Evolutionary conservation across 2,113 vertebrate species (phyloP), one percentile per base, ranked within the genome.

Genomic region (Podilymbus podiceps): DNA sequence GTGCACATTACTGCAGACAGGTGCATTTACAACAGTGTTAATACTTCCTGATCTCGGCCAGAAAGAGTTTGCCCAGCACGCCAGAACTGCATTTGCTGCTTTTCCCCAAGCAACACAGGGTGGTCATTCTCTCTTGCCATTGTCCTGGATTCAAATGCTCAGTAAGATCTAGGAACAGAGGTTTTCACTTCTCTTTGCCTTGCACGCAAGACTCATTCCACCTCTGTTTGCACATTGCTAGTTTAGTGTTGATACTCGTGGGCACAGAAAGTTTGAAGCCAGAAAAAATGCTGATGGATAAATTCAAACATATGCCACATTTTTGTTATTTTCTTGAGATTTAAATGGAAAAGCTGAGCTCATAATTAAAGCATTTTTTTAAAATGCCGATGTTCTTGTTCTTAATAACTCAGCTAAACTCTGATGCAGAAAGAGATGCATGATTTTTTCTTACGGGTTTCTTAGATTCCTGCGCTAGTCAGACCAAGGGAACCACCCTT

Each of bases 11-110:
- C 30, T 63, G 59, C 82, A 71, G 44, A 49, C 0, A 8, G 4
- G 31, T 12, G 47, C 17, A 12, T 71, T 47, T 33, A 44, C 30
- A 52, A 7, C 0, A 0, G 9, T 2, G 2, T 55, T 72, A 20
- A n/a, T 35, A 35, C 42, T 73, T 60, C 42, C 53, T 4, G 4
- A 10, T 15, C 35, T 35, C 28, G 21, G 31, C 27, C 35, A 73
- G 85, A 72, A 46, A 12, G 67, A 52, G 49, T 42, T 69, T n/a
- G 77, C 35, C 76, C 53, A 52, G 44, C 78, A 15, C 0, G 2
- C 62, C 12, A 11, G n/a, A 55, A 59, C 58, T 5, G 10, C 47
- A 21, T 83, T 90, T 73, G 77, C 69, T 49, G 13, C 14, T 47
- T 81, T 63, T 42, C 80, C 67, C 84, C 35, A n/a, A 16, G 62